Conservation (phyloP, 2,797 vertebrate genomes). For the Chelon labrosus region DNA sequence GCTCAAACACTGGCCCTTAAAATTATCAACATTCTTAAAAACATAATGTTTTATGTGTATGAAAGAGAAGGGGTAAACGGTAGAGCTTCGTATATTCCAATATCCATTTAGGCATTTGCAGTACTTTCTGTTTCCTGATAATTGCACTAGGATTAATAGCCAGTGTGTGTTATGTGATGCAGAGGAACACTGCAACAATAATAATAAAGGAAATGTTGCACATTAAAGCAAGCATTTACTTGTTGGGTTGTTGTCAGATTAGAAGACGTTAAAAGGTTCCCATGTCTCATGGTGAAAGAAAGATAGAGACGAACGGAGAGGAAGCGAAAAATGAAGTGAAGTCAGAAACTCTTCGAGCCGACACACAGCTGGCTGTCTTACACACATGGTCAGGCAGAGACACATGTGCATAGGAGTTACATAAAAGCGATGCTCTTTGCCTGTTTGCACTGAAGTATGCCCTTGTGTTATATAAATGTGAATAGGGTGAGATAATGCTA, state of each 20-base stretch:
- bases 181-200: no score
- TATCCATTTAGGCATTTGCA: neutral
- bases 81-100: conserved; percentile 1
- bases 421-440: conserved; percentile 48
- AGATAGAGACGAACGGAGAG: neutral
- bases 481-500: conserved; percentile 14
- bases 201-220: no score
- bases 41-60: neutral
- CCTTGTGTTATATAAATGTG: conserved; percentile 49
- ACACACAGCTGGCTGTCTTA: conserved; percentile 30
- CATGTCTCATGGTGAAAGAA: neutral
- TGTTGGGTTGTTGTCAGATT: neutral
- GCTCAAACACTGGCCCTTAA: neutral
- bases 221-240: no score
- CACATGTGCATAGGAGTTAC: conserved; percentile 9
- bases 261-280: neutral
- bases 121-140: conserved; percentile 9
- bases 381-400: neutral
- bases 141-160: conserved; percentile 7
- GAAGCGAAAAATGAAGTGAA: conserved; percentile 46
- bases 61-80: neutral
- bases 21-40: neutral
- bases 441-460: conserved; percentile 22
- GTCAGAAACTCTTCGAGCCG: neutral
- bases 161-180: neutral